Evolutionary conservation across 2,888 invertebrate species (phyloP).

Genomic region (Zaprionus bogoriensis): DNA sequence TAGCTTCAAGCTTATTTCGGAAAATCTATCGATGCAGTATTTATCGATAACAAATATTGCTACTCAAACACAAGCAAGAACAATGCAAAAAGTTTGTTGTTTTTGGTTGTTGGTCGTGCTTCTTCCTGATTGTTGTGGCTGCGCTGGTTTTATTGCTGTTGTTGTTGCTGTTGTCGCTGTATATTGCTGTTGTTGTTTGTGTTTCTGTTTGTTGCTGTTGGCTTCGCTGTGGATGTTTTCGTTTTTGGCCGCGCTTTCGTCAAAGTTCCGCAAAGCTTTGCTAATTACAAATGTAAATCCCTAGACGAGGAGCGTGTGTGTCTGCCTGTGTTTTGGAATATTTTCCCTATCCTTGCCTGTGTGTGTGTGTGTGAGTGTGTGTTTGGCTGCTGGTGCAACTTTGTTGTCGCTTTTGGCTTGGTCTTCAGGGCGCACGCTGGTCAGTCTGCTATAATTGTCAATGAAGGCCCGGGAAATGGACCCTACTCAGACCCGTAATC

Average conservation of each 20-base stretch:
- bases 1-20: too few species aligned
- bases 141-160: slow-evolving; percentile 2
- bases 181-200: neutral
- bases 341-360: slow-evolving; percentile 10
- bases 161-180: neutral
- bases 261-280: slow-evolving; percentile 74
- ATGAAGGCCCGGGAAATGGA: slow-evolving; percentile 12
- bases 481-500: neutral
- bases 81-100: too few species aligned
- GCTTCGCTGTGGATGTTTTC: slow-evolving; percentile 22
- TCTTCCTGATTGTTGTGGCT: too few species aligned
- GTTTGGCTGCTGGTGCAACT: slow-evolving; percentile 15
- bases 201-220: slow-evolving; percentile 5
- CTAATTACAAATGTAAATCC: slow-evolving; percentile 81
- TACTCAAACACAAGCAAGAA: too few species aligned
- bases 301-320: slow-evolving; percentile 29
- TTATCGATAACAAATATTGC: too few species aligned
- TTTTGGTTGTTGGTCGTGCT: too few species aligned
- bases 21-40: too few species aligned
- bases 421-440: slow-evolving; percentile 27
- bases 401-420: slow-evolving; percentile 29
- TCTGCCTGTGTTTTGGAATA: slow-evolving; percentile 7
- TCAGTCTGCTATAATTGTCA: slow-evolving; percentile 59
- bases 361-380: neutral
- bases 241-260: slow-evolving; percentile 44